Percentiles rank a stretch among this genome's conserved stretches.
These are phyloP conservation scores for Lota lota DNA, from an alignment of 2,113 vertebrate species.

Conservation along the genomic window DNA sequence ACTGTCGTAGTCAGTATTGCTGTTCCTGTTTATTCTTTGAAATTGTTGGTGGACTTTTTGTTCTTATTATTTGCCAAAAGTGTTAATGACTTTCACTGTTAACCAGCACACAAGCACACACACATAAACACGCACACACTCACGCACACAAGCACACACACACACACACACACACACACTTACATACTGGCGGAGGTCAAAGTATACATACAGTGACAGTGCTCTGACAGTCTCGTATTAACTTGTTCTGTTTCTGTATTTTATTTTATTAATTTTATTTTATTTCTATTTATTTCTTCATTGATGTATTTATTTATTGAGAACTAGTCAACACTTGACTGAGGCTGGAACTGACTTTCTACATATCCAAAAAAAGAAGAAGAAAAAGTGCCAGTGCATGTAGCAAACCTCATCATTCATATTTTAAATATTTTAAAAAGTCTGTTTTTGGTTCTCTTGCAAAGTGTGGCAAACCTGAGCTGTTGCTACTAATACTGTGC, in stretches of 20 bases:
- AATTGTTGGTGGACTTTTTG: conserved; percentile 31
- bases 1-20: conserved; percentile 15
- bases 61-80: conserved; percentile 45
- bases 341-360: conserved; percentile 41
- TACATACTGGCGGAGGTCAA: neutral
- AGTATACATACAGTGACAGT: neutral
- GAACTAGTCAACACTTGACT: conserved; percentile 28
- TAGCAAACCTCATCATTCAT: conserved; percentile 53
- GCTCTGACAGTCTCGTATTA: neutral
- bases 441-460: conserved; percentile 22
- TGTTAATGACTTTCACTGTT: conserved; percentile 63
- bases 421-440: too few species aligned
- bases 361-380: conserved; percentile 44
- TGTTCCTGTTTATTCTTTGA: conserved; percentile 12
- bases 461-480: conserved; percentile 22
- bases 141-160: conserved; percentile 19
- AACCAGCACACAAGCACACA: conserved; percentile 14
- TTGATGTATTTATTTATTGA: conserved; percentile 28
- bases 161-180: conserved; percentile 25
- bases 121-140: conserved; percentile 4
- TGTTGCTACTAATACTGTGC: conserved; percentile 65
- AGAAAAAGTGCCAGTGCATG: conserved; percentile 53
- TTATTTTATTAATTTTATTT: too few species aligned
- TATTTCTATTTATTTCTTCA: neutral
- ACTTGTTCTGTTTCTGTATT: too few species aligned